Base-by-base conservation (phyloP, 2,888 invertebrate species). In the Brachycybe producta region DNA sequence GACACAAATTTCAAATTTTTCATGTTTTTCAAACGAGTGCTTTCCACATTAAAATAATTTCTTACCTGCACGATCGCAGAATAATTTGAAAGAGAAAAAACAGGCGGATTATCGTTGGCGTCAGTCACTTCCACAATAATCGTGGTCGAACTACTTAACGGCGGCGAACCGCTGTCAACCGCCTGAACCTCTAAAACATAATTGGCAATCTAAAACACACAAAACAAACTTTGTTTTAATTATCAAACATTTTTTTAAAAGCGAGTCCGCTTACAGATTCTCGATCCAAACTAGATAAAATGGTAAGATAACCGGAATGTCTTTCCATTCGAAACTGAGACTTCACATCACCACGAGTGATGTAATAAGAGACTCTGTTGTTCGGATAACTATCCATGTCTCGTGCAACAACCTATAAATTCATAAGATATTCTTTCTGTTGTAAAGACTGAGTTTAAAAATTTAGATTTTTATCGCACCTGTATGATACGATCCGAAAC, bases 81-180 rank as follows among this genome's bases (percentile, higher is more conserved):
- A 64, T 90, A 88, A 65, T 88, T 85, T 7, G 71, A 67, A 59
- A 79, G 77, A 0, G 80, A 77, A 67, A 91, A 90, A 27, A 80
- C 58, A 4, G 94, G 94, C 21, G 88, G 78, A 67, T 91, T 92
- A 66, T 95, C 94, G 67, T 95, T 95, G 0, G 84, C 82, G 67
- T 95, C 94, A 1, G 81, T 71, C 52, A 94, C 76, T 61, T 84
- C 83, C 44, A 95, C 75, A 61, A 79, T 79, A 3, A 91, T 76
- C 58, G 78, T 73, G 11, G 82, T 80, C 59, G 78, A 77, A 54
- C 77, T 75, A 42, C 84, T 82, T 21, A 84, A 72, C 49, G 78
- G 75, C 1, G 90, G 88, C 46, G 75, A 61, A 2, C 91, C 92
- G 59, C 78, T 77, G 66, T 92, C 92, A 39, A 78, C 76, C 2